Evolutionary conservation across 2,797 vertebrate species (phyloP).

Genomic region (Muscicapa striata): DNA sequence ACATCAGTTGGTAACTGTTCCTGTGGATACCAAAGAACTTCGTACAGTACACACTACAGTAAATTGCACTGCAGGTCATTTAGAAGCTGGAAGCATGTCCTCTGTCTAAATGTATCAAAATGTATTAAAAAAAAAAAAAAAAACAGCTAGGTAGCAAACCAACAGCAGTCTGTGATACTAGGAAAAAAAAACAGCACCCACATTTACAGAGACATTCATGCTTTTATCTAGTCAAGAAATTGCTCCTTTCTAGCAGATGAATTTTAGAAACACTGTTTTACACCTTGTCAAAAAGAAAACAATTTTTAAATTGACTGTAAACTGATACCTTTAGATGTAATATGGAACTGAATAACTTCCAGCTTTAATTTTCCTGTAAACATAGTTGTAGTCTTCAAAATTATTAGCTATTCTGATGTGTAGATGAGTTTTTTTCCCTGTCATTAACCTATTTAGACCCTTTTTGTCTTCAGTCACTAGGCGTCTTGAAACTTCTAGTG

Average conservation of each 20-base stretch:
- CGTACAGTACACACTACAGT: constrained; percentile 35
- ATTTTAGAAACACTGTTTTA: background rate
- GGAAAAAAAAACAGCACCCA: background rate
- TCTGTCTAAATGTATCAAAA: background rate
- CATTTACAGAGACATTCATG: background rate
- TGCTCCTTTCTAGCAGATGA: background rate
- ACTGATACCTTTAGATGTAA: background rate
- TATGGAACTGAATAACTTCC: background rate
- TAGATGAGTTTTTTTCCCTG: background rate
- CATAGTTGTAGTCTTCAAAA: background rate
- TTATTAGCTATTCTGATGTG: background rate
- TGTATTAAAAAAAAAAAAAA: background rate
- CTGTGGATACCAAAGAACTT: constrained; percentile 71
- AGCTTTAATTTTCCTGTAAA: background rate
- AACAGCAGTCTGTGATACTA: background rate
- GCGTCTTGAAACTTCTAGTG: background rate
- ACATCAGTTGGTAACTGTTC: constrained; percentile 71
- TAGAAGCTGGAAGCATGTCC: background rate
- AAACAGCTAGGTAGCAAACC: background rate
- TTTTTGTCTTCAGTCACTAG: background rate
- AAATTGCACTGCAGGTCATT: constrained; percentile 25
- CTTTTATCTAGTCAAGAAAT: background rate
- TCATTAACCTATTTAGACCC: background rate
- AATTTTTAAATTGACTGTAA: background rate
- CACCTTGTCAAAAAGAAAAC: background rate